Base-by-base conservation (phyloP, 1,140 invertebrate genomes). In the Cephus cinctus region DNA sequence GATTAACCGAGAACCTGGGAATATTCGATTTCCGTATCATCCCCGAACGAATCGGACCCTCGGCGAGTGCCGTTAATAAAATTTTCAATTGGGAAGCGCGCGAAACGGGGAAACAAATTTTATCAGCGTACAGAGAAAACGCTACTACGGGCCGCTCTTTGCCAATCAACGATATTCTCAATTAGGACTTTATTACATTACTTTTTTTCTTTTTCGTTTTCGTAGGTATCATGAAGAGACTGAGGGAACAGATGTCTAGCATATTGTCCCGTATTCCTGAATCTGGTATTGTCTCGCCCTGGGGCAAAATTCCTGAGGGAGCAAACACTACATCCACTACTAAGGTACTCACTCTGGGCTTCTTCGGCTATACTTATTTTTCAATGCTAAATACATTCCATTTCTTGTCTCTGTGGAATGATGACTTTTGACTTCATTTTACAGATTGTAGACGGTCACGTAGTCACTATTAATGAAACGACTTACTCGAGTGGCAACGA, bases 391-490 rank as follows among this genome's bases (percentile, higher is more conserved):
- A 4, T 19, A 34, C n/a, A 16, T 16, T 42, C 34, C 15, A n/a
- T n/a, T n/a, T n/a, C n/a, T n/a, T n/a, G n/a, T n/a, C n/a, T n/a
- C n/a, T n/a, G n/a, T n/a, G n/a, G n/a, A n/a, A n/a, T n/a, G n/a
- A n/a, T n/a, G n/a, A n/a, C n/a, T n/a, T n/a, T n/a, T n/a, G n/a
- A n/a, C n/a, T n/a, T 16, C n/a, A 22, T n/a, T 52, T 63, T 58
- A 4, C 54, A 83, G 81, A 44, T 81, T 5, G 79, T 82, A 52
- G 68, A 81, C 34, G 79, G 80, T 19, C 79, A 81, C 56, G 72
- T 78, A 23, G 78, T 83, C 6, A 80, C 79, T 14, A 72, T 81
- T 32, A 83, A 83, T 52, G 78, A 82, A 54, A 82, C 81, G 0
- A 76, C 75, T 8, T 82, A 77, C 59, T 54, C 61, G 14, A 63